These are phyloP conservation scores for Catalaphyllia jardinei DNA, from an alignment of 64 coral and sea anemone species.

Conservation along the genomic window DNA sequence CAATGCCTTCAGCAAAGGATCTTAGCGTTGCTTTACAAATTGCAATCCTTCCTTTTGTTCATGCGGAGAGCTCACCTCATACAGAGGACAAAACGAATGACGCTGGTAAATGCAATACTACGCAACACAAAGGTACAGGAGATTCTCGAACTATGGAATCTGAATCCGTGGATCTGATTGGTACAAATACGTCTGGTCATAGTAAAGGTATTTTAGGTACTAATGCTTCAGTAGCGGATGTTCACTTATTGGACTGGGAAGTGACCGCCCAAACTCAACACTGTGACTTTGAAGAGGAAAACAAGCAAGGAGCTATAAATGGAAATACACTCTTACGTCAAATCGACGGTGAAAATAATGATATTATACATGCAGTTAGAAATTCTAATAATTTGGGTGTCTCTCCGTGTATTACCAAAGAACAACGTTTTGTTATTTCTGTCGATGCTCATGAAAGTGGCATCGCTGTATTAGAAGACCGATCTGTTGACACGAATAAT, in stretches of 20 bases:
- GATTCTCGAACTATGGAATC: neutral
- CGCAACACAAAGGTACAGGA: neutral
- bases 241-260: neutral
- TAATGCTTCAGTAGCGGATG: neutral
- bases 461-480: neutral
- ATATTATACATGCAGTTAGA: neutral
- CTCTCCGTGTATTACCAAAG: neutral
- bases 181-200: neutral
- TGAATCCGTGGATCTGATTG: neutral
- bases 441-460: neutral
- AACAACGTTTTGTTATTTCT: neutral
- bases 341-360: neutral
- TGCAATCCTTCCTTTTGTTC: neutral
- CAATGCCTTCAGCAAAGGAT: neutral
- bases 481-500: neutral
- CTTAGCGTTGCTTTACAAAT: constrained; percentile 17
- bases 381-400: neutral
- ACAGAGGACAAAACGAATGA: neutral
- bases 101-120: neutral
- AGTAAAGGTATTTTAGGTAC: neutral
- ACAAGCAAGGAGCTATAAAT: no score
- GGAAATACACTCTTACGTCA: neutral
- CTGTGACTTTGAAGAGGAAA: neutral
- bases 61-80: neutral
- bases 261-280: neutral